A percentile compares a stretch with the other conserved stretches of the same genome.
These are phyloP conservation scores for Cactoblastis cactorum DNA, from an alignment of 2,888 invertebrate genomes.

Conservation along the genomic window DNA sequence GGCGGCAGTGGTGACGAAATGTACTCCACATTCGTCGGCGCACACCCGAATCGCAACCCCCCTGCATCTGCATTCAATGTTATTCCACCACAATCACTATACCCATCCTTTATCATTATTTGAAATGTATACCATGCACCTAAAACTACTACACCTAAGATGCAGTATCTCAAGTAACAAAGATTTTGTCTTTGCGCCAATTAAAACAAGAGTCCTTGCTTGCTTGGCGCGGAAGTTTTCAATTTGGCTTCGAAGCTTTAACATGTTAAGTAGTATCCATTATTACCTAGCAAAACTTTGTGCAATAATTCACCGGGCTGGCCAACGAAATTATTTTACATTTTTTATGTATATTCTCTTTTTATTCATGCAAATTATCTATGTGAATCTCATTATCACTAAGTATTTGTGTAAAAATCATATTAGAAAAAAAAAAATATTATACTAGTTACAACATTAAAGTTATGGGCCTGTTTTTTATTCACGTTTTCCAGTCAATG, in stretches of 20 bases:
- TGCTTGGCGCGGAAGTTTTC: conserved; percentile 32
- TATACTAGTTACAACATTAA: no score
- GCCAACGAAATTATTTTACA: conserved; percentile 14
- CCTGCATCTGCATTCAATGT: conserved; percentile 24
- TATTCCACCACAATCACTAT: conserved; percentile 7
- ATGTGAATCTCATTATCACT: no score
- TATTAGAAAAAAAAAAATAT: no score
- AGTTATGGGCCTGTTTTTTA: background rate
- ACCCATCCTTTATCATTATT: background rate
- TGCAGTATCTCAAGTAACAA: no score
- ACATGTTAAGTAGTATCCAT: conserved; percentile 31
- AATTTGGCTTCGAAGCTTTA: conserved; percentile 33
- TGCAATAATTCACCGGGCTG: conserved; percentile 18
- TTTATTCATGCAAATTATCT: no score
- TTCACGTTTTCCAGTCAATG: background rate
- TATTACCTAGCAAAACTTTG: conserved; percentile 28
- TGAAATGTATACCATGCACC: background rate
- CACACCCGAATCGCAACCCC: conserved; percentile 55
- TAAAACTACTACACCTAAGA: no score
- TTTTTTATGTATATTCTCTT: conserved; percentile 10
- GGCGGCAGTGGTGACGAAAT: conserved; percentile 66
- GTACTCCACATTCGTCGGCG: conserved; percentile 58
- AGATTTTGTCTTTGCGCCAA: background rate
- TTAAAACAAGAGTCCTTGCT: conserved; percentile 26
- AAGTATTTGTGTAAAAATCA: no score